phyloP scores from a whole-genome alignment of 2,797 vertebrate species.

The Enteromius anoplus region DNA sequence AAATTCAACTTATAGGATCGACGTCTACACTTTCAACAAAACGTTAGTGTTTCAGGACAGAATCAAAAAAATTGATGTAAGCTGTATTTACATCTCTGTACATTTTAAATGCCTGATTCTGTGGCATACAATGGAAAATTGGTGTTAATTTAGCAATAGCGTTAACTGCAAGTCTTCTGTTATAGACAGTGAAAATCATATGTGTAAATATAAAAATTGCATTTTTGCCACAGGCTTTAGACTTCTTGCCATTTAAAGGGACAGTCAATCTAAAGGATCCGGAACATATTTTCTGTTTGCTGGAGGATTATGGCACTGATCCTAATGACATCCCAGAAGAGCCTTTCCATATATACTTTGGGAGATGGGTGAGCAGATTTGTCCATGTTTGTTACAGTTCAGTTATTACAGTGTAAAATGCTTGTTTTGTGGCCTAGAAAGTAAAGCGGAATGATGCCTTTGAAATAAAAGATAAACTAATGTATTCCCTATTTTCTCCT shows the following conservation, averaged over 20 bases:
- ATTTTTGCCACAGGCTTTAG: slow-evolving; percentile 77
- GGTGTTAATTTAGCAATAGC: not conserved
- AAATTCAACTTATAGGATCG: slow-evolving; percentile 91
- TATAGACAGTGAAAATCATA: not conserved
- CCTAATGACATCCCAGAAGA: slow-evolving; percentile 89
- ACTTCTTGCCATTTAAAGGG: slow-evolving; percentile 93
- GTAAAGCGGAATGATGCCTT: not conserved
- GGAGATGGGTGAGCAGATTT: slow-evolving; percentile 89
- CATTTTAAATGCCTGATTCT: not conserved
- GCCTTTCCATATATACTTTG: slow-evolving; percentile 91
- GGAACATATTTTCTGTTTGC: slow-evolving; percentile 88
- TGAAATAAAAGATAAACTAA: not conserved
- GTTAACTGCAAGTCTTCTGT: not conserved
- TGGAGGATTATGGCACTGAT: slow-evolving; percentile 94
- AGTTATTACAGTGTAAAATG: not conserved
- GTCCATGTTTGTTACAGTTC: not conserved
- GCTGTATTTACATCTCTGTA: slow-evolving; percentile 52
- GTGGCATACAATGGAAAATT: not conserved
- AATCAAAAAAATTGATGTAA: slow-evolving; percentile 92
- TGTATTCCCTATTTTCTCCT: not conserved
- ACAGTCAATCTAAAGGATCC: slow-evolving; percentile 90
- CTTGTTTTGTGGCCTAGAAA: not conserved
- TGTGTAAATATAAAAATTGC: not conserved
- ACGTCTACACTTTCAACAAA: slow-evolving; percentile 95
- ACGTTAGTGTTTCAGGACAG: slow-evolving; percentile 89